Conservation (phyloP, 2,113 vertebrate genomes). For the Aleadryas rufinucha region DNA sequence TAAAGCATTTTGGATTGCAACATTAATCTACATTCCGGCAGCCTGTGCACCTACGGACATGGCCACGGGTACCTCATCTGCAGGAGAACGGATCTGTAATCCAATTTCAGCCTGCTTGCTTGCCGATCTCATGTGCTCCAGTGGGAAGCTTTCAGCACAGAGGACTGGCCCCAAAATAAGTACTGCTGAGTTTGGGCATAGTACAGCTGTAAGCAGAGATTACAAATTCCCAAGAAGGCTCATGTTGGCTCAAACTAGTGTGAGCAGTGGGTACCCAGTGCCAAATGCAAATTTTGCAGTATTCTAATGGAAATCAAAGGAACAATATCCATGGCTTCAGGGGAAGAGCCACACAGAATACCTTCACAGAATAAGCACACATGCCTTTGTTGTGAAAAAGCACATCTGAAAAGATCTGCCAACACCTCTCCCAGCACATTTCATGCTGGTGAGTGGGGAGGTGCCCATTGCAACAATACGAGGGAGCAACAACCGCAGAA, state of each 20-base stretch:
- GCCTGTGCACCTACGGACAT: not conserved
- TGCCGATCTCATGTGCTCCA: not conserved
- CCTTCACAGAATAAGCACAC: not conserved
- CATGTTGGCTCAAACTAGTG: not conserved
- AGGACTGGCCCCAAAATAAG: not conserved
- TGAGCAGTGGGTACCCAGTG: not conserved
- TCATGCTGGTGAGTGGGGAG: not conserved
- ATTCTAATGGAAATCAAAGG: conserved; percentile 34
- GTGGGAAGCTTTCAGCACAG: not conserved
- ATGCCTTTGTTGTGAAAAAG: not conserved
- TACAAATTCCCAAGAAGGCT: not conserved
- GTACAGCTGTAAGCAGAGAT: not conserved
- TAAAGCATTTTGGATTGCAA: not conserved
- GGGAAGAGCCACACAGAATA: conserved; percentile 4
- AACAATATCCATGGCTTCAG: conserved; percentile 8
- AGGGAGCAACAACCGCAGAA: not conserved
- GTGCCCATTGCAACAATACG: fast-evolving
- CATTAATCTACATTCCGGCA: not conserved
- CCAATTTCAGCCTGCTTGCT: not conserved
- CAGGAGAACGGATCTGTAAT: not conserved
- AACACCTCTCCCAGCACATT: not conserved
- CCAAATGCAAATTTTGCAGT: conserved; percentile 21
- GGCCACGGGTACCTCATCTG: not conserved
- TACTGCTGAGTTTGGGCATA: not conserved
- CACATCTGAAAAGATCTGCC: not conserved